Base-by-base conservation (phyloP, 2,888 invertebrate genomes). In the Gymnoscelis rufifasciata region DNA sequence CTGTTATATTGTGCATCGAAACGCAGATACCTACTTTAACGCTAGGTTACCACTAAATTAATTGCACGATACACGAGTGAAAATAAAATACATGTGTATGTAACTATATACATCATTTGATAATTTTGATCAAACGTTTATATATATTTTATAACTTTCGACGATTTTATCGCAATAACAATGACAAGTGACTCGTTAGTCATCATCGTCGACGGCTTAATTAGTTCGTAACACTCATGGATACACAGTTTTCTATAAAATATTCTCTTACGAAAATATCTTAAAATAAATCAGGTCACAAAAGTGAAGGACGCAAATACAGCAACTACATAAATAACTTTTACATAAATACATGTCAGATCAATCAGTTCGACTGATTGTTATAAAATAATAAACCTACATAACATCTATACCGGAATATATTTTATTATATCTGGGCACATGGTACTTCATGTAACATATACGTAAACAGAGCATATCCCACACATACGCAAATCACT, bases 251-350 rank as follows among this genome's bases (percentile, higher is more conserved):
- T 33, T 40, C 28, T 13, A 38, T 45, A 50, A 67, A 70, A 66
- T 67, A 71, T 62, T 64, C 67, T 68, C 66, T 68, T 72, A 74
- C 72, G 78, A 80, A 82, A 76, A 74, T 70, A 74, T 71, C 86
- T 87, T 87, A 87, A 81, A 81, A 77, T 82, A 86, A 86, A 86
- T 87, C 87, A 87, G 87, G 87, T 88, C 87, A 87, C 87, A 87
- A 74, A 81, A 86, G 82, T 80, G 79, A 83, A 78, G 74, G 74
- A 77, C 73, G 77, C 66, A 56, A n/a, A 74, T 72, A 74, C 71
- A 68, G 64, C 59, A 66, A 66, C 59, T 66, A 66, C 61, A 56
- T 61, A 66, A 62, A 68, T 68, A 74, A 63, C 19, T 68, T 64
- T 64, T n/a, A n/a, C n/a, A 70, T 66, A 71, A 62, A 70, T 69